A percentile compares a stretch with the other conserved stretches of the same genome.
These are phyloP conservation scores for human (Homo sapiens) DNA, from an alignment of 2,113 vertebrate species.

Conservation along the genomic window GRCh38 chr2:212096001-212096500, in stretches of 20 bases:
- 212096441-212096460: background rate
- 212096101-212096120: background rate
- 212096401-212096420: constrained; percentile 6
- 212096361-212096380: background rate
- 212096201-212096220: background rate
- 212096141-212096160: background rate
- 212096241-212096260: background rate
- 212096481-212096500: constrained; percentile 21
- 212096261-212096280: background rate
- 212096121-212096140: constrained; percentile 29
- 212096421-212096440: background rate
- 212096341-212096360: background rate
- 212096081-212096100: background rate
- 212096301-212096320: background rate
- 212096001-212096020: background rate
- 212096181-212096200: background rate
- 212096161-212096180: background rate
- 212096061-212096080: background rate
- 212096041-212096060: constrained; percentile 61
- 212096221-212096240: background rate
- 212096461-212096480: background rate
- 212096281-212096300: background rate
- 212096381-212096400: background rate
- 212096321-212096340: background rate
- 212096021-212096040: constrained; percentile 55